These are phyloP conservation scores for Leptinotarsa rubiginosa DNA, from an alignment of 2,888 invertebrate genomes.

Conservation along the genomic window DNA sequence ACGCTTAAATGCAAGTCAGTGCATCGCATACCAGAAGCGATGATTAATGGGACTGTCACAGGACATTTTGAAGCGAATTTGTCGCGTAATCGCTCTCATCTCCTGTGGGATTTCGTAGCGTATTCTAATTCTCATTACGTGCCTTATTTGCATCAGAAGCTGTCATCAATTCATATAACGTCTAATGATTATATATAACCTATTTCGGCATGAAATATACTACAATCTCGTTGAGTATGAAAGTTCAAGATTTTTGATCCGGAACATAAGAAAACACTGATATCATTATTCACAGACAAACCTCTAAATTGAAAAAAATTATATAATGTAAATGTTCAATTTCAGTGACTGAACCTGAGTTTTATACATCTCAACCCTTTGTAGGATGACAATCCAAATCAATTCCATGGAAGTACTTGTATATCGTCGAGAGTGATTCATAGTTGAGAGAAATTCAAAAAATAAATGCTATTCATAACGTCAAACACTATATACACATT, in stretches of 20 bases:
- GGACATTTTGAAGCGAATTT: conserved; percentile 59
- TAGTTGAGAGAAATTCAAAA: too few species aligned
- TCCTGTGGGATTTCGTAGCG: conserved; percentile 48
- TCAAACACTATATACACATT: too few species aligned
- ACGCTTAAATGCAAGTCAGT: conserved; percentile 49
- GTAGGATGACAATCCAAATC: too few species aligned
- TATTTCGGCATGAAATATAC: conserved; percentile 28
- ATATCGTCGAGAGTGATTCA: too few species aligned
- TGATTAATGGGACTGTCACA: conserved; percentile 58
- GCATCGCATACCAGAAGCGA: conserved; percentile 45
- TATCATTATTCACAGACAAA: conserved; percentile 1
- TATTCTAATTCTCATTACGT: conserved; percentile 51
- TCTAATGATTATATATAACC: conserved; percentile 49
- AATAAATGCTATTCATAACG: too few species aligned
- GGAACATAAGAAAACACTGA: too few species aligned
- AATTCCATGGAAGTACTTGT: too few species aligned
- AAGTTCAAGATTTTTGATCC: neutral
- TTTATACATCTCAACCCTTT: too few species aligned
- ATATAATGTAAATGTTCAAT: too few species aligned
- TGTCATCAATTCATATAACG: conserved; percentile 46
- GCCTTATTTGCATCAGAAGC: conserved; percentile 51
- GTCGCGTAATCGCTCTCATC: conserved; percentile 57
- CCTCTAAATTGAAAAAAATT: neutral
- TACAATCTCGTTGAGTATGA: neutral
- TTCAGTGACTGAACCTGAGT: too few species aligned